Percentiles rank a stretch among this genome's conserved stretches.
phyloP scores from a whole-genome alignment of 2,113 vertebrate species.

The Aspidoscelis tigris region DNA sequence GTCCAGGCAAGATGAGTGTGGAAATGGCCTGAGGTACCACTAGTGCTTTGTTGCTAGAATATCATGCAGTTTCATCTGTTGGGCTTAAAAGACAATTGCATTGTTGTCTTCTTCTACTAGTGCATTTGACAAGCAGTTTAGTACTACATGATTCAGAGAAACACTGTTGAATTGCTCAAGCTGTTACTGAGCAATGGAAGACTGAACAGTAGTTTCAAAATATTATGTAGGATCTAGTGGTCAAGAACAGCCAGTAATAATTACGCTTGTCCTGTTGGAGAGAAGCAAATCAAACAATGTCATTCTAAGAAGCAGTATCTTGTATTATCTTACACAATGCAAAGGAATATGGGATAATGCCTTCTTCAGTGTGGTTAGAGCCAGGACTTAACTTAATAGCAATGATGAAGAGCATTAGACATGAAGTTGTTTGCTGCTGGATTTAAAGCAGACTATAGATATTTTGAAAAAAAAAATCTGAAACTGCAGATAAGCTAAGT shows the following conservation, averaged over 20 bases:
- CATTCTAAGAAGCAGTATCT: not conserved
- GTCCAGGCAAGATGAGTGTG: no score
- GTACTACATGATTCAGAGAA: not conserved
- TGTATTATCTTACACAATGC: not conserved
- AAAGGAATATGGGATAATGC: not conserved
- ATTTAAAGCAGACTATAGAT: not conserved
- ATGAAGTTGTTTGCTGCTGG: not conserved
- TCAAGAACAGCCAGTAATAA: not conserved
- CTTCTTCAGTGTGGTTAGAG: not conserved
- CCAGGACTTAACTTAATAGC: not conserved
- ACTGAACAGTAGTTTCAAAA: not conserved
- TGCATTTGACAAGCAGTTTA: not conserved
- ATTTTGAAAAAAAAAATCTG: not conserved
- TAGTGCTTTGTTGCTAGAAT: not conserved
- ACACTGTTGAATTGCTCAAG: not conserved
- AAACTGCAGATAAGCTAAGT: not conserved
- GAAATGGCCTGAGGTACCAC: not conserved
- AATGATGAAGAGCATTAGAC: not conserved
- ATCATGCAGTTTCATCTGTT: not conserved
- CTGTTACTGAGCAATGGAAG: no score
- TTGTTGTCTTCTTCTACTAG: not conserved
- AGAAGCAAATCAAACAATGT: not conserved
- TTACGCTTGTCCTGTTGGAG: not conserved
- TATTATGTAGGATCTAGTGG: not conserved
- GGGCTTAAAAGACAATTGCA: not conserved